Percentiles rank a stretch among this genome's conserved stretches.
Conservation (phyloP, 2,113 vertebrate genomes). For the Pseudolaguvia tuberculata region DNA sequence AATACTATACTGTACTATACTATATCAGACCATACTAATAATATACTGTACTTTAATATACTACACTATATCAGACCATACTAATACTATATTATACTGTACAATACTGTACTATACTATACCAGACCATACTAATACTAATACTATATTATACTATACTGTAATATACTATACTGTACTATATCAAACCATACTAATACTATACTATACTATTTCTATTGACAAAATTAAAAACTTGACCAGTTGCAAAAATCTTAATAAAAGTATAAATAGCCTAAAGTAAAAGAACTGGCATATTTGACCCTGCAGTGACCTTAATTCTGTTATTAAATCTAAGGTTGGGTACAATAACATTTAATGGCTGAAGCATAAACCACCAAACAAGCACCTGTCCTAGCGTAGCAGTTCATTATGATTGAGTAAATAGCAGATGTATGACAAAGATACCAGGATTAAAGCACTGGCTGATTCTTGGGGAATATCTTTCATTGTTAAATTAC, state of each 20-base stretch:
- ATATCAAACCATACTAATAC: too few relatives aligned
- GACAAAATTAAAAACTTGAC: background rate
- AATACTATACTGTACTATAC: too few relatives aligned
- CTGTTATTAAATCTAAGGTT: background rate
- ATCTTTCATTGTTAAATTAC: conserved; percentile 18
- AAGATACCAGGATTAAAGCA: background rate
- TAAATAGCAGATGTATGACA: background rate
- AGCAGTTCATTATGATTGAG: background rate
- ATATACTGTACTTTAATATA: too few relatives aligned
- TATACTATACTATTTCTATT: background rate
- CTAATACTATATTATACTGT: too few relatives aligned
- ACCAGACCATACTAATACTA: too few relatives aligned
- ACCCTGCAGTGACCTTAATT: conserved; percentile 3
- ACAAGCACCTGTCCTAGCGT: background rate
- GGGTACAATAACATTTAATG: background rate
- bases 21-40: too few relatives aligned
- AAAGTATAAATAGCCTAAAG: background rate
- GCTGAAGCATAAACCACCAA: background rate
- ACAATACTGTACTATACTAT: too few relatives aligned
- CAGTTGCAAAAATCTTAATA: background rate
- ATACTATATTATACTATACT: too few relatives aligned
- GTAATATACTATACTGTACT: too few relatives aligned
- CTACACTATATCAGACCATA: too few relatives aligned
- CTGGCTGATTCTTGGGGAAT: background rate
- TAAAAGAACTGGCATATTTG: background rate